Evolutionary conservation across 1,140 invertebrate genomes (phyloP).

Genomic region (Drosophila eugracilis): DNA sequence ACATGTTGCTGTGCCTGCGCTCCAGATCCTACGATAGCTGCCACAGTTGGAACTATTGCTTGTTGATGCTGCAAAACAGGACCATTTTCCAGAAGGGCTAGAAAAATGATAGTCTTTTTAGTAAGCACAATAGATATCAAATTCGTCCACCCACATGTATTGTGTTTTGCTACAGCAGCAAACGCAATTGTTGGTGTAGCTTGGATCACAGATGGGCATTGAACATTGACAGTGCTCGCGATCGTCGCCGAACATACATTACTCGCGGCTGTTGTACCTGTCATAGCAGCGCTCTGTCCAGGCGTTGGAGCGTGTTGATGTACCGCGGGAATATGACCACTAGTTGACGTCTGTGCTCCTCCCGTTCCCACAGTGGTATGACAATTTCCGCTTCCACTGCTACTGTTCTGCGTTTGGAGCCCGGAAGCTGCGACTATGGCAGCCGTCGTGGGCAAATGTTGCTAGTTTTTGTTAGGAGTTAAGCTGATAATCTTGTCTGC

Average conservation of each 20-base stretch:
- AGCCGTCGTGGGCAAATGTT: conserved; percentile 59
- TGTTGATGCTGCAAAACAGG: conserved; percentile 61
- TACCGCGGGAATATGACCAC: conserved; percentile 71
- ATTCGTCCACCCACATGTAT: conserved; percentile 74
- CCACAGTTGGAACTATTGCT: conserved; percentile 61
- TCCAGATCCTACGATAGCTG: conserved; percentile 69
- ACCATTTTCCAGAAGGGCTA: conserved; percentile 83
- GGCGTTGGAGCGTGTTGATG: conserved; percentile 78
- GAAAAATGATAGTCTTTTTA: conserved; percentile 2
- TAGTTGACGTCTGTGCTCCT: conserved; percentile 39
- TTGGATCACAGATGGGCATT: conserved; percentile 84
- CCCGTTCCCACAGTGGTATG: conserved; percentile 44
- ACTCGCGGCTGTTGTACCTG: conserved; percentile 19
- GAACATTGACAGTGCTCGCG: conserved; percentile 69
- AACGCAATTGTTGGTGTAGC: conserved; percentile 84
- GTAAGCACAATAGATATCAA: background rate
- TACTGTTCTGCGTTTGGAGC: conserved; percentile 42
- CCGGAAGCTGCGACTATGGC: conserved; percentile 56
- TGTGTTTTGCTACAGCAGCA: conserved; percentile 84
- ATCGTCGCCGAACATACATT: conserved; percentile 30
- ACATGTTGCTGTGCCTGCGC: conserved; percentile 59
- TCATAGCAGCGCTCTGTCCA: conserved; percentile 45
- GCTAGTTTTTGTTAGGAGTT: conserved; percentile 84
- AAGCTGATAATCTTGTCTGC: conserved; percentile 82
- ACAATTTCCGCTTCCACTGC: conserved; percentile 39